Conservation (phyloP, 2,888 invertebrate genomes). For the Zeuzera pyrina region DNA sequence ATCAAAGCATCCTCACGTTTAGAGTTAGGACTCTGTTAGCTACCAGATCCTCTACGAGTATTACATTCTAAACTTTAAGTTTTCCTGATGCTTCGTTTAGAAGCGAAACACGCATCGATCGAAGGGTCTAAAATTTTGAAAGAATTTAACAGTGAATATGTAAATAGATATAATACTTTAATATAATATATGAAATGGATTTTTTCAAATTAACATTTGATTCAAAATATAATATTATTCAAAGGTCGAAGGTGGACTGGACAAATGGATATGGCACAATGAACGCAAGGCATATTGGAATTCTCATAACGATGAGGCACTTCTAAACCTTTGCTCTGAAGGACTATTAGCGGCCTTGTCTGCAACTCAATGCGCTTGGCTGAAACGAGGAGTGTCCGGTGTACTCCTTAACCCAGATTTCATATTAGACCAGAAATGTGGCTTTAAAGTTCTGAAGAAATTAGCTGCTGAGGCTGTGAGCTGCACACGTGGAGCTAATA, state of each 20-base stretch:
- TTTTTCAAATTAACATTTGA: neutral
- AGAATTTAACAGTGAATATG: no score
- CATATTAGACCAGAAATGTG: slow-evolving; percentile 28
- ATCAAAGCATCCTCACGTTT: no score
- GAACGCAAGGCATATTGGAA: slow-evolving; percentile 36
- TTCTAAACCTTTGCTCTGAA: slow-evolving; percentile 51
- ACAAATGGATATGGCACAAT: slow-evolving; percentile 42
- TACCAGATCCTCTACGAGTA: no score
- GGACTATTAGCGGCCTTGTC: slow-evolving; percentile 33
- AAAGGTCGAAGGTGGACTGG: slow-evolving; percentile 24
- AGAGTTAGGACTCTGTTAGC: no score
- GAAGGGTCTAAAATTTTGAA: no score
- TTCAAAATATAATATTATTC: slow-evolving; percentile 1
- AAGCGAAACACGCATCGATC: no score
- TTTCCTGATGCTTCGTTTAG: no score
- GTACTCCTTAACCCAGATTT: slow-evolving; percentile 46
- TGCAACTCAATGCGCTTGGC: slow-evolving; percentile 45
- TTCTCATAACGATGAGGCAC: slow-evolving; percentile 30
- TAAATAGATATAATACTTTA: no score
- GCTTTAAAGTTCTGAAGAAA: slow-evolving; percentile 36
- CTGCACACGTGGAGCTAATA: slow-evolving; percentile 35
- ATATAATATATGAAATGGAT: no score
- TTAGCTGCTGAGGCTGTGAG: slow-evolving; percentile 40
- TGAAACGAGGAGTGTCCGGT: slow-evolving; percentile 44
- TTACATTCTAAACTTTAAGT: no score